These are phyloP conservation scores for Characodon lateralis DNA, from an alignment of 2,797 vertebrate genomes.

Conservation along the genomic window DNA sequence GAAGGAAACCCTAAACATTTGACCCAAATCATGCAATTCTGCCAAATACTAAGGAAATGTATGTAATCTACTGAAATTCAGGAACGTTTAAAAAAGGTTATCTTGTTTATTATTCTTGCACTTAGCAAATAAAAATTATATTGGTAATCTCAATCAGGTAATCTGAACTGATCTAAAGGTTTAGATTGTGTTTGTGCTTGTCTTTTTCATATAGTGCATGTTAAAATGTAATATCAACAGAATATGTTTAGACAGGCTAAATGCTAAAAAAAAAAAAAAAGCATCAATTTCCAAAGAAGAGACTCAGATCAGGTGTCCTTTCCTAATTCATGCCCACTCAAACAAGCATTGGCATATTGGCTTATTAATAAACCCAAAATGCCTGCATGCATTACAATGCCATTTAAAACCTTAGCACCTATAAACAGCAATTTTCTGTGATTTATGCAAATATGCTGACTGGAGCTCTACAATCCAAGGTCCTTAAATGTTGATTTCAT, in stretches of 20 bases:
- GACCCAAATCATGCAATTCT: too few relatives aligned
- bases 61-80: background rate
- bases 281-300: background rate
- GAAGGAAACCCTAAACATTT: too few relatives aligned
- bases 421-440: background rate
- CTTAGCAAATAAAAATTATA: background rate
- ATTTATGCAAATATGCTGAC: background rate
- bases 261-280: background rate
- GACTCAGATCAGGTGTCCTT: background rate
- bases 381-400: background rate
- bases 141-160: background rate
- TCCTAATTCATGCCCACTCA: background rate
- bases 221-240: background rate
- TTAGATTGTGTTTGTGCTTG: background rate
- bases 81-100: background rate
- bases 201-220: background rate
- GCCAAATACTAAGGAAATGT: background rate
- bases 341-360: background rate
- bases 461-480: background rate
- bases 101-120: background rate
- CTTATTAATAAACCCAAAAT: background rate
- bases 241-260: background rate
- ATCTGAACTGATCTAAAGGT: background rate
- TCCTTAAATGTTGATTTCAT: background rate
- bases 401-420: background rate